Conservation (phyloP, 1,140 invertebrate genomes). For the Zaprionus kolodkinae region DNA sequence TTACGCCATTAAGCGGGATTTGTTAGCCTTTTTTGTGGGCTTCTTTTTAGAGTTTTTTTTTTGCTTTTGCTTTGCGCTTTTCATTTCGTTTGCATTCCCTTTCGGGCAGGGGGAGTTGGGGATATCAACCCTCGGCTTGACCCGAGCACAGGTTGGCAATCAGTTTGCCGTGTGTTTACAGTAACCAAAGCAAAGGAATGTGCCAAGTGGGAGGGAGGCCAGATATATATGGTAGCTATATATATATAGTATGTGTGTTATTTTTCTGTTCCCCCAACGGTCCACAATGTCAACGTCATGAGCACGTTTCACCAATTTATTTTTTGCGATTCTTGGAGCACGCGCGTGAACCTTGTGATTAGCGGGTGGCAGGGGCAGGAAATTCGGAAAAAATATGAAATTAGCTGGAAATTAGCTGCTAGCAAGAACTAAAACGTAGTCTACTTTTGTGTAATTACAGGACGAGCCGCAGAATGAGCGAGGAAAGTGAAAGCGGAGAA, state of each 20-base stretch:
- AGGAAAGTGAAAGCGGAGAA: constrained; percentile 41
- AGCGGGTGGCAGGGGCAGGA: constrained; percentile 52
- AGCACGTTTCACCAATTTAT: constrained; percentile 79
- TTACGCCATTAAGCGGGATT: constrained; percentile 12
- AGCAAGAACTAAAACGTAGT: constrained; percentile 63
- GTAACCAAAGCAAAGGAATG: constrained; percentile 45
- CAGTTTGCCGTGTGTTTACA: constrained; percentile 51
- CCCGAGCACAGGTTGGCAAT: constrained; percentile 34
- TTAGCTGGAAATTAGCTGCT: constrained; percentile 74
- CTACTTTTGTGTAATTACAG: constrained; percentile 75
- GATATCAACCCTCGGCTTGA: constrained; percentile 47
- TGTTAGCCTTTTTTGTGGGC: constrained; percentile 51
- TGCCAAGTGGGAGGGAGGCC: constrained; percentile 16
- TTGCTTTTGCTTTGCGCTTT: constrained; percentile 65
- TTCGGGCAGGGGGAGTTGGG: too few species aligned
- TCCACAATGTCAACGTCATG: constrained; percentile 74
- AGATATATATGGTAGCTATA: too few species aligned
- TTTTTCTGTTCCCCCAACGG: neutral
- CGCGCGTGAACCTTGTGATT: constrained; percentile 52
- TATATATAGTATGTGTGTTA: constrained; percentile 12
- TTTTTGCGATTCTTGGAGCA: constrained; percentile 41
- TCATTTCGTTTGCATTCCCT: constrained; percentile 67
- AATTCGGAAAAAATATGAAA: constrained; percentile 67
- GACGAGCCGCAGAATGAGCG: constrained; percentile 41
- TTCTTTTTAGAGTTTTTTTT: constrained; percentile 45